Evolutionary conservation across 2,888 invertebrate genomes (phyloP).

Genomic region (Pelosia muscerda): DNA sequence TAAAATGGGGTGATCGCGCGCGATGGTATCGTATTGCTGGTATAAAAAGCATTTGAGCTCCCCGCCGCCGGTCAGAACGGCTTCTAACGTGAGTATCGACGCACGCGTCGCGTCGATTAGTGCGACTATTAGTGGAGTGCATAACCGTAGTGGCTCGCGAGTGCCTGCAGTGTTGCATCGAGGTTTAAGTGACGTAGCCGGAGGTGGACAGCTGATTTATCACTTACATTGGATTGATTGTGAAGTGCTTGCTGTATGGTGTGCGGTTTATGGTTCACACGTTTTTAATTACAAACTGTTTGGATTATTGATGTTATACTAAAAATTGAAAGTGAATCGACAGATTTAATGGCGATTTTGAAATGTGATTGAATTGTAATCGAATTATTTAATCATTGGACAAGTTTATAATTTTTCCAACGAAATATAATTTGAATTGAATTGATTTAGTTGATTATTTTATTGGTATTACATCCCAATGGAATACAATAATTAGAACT

Average conservation of each 20-base stretch:
- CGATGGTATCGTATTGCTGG: constrained; percentile 92
- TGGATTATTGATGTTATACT: constrained; percentile 50
- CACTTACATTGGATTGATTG: constrained; percentile 78
- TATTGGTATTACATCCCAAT: neutral
- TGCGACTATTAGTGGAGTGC: constrained; percentile 70
- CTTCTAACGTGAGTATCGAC: constrained; percentile 96
- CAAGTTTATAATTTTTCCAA: neutral
- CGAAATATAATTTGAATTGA: neutral
- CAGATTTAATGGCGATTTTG: constrained; percentile 25
- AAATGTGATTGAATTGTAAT: constrained; percentile 10
- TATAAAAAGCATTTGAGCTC: constrained; percentile 91
- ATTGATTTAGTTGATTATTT: neutral
- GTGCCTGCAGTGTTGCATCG: constrained; percentile 51
- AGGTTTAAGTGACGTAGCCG: constrained; percentile 64
- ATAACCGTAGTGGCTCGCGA: constrained; percentile 68
- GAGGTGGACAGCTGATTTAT: constrained; percentile 71
- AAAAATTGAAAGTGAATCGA: constrained; percentile 40
- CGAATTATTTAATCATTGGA: neutral
- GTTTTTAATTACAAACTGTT: constrained; percentile 41
- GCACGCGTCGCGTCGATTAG: constrained; percentile 68
- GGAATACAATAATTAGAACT: neutral
- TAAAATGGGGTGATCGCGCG: constrained; percentile 85
- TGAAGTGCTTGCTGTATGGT: constrained; percentile 73
- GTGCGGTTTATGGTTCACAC: constrained; percentile 67
- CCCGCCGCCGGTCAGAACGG: constrained; percentile 96